phyloP scores from a whole-genome alignment of 1,140 invertebrate genomes.

The Battus philenor region DNA sequence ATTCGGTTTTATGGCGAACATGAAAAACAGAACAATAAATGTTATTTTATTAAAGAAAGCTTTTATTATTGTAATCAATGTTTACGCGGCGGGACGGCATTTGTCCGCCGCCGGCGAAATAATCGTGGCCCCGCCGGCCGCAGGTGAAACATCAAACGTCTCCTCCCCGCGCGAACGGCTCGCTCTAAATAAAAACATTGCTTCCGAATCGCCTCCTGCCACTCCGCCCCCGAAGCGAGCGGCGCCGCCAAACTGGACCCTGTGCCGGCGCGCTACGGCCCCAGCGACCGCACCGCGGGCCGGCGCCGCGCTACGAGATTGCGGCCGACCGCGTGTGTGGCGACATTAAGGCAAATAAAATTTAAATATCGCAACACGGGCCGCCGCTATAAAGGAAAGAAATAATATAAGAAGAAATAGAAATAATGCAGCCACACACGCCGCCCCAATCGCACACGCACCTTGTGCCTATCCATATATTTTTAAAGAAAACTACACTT shows the following conservation, averaged over 20 bases:
- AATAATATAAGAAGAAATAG: conserved; percentile 58
- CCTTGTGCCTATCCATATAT: neutral
- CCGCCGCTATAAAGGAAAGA: conserved; percentile 55
- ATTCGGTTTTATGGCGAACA: conserved; percentile 3
- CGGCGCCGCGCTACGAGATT: conserved; percentile 49
- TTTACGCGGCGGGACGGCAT: conserved; percentile 11
- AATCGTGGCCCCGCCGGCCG: conserved; percentile 16
- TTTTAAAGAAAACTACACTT: neutral
- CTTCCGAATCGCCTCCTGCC: conserved; percentile 65
- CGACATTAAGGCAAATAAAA: conserved; percentile 72
- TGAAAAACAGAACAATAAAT: conserved; percentile 10
- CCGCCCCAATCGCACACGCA: no score
- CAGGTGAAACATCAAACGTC: conserved; percentile 59
- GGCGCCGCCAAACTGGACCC: no score
- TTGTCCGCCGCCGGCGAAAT: conserved; percentile 8
- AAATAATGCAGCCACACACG: conserved; percentile 27
- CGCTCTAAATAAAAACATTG: conserved; percentile 73
- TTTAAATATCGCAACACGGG: conserved; percentile 71
- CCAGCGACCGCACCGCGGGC: no score
- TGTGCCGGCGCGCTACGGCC: no score
- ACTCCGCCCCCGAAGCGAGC: no score
- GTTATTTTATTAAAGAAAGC: conserved; percentile 6
- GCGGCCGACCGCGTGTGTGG: conserved; percentile 62
- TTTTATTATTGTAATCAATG: conserved; percentile 14
- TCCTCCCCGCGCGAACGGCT: conserved; percentile 46